Evolutionary conservation across 2,797 vertebrate species (phyloP), one percentile per base, ranked within the genome.

Genomic region (Enteromius paludinosus): DNA sequence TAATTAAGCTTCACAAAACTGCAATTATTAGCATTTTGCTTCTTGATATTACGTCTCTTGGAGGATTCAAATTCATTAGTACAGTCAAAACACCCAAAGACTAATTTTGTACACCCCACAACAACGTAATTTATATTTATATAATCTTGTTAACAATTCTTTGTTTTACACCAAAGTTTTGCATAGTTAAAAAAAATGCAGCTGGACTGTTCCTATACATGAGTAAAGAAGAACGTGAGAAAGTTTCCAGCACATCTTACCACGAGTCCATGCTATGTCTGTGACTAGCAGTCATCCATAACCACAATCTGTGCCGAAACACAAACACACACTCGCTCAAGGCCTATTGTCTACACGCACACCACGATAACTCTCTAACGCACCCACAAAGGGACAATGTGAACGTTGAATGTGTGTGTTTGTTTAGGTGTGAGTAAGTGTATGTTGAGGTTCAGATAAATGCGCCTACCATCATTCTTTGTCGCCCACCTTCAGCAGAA

Each of bases 241-340:
- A 93, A 88, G 87, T 87, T 73, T 71, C 87, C 83, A 86, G 89
- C 81, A 80, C 87, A 91, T 90, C 90, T 88, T 83, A 85, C 84
- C 41, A 79, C 84, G 86, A 89, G 80, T 88, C 89, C 80, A 86
- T 89, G 86, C 74, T 88, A 89, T 84, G 87, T 92, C 91, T 93
- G 91, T 93, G 91, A 90, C 90, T 84, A 90, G 91, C 92, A 92
- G 87, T 93, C 93, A 94, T 92, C 90, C 92, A 90, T 89, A 92
- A 92, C 92, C 56, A 86, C 89, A 89, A 92, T 93, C 92, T 92
- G 84, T 85, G 86, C 83, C 81, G 84, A 89, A 91, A 92, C 91
- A 92, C 87, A 84, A 82, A 83, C 76, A 86, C 72, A 86, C 86
- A 87, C 87, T 84, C 71, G 84, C 86, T 86, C 85, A 62, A 87